Evolutionary conservation across 2,888 invertebrate genomes (phyloP).

Genomic region (Euplexia lucipara): DNA sequence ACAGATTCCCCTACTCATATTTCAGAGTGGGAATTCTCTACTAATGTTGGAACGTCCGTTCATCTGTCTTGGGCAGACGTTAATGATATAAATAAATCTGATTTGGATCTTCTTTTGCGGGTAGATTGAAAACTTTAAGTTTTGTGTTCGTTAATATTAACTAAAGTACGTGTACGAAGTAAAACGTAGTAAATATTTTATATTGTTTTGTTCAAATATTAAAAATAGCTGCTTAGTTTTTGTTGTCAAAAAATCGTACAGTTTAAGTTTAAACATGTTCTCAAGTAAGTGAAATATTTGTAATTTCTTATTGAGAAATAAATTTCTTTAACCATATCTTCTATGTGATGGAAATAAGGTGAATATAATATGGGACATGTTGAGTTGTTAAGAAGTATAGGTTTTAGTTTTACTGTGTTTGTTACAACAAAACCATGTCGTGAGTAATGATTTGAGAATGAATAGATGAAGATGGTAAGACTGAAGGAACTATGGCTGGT

Average conservation of each 20-base stretch:
- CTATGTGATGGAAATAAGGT: slow-evolving; percentile 40
- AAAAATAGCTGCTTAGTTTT: too few relatives aligned
- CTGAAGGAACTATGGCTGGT: neutral
- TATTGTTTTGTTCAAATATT: too few relatives aligned
- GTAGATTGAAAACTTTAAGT: too few relatives aligned
- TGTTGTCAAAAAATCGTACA: too few relatives aligned
- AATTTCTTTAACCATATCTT: too few relatives aligned
- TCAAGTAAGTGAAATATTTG: too few relatives aligned
- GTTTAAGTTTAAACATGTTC: too few relatives aligned
- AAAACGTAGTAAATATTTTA: too few relatives aligned
- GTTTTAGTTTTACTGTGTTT: neutral
- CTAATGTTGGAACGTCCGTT: slow-evolving; percentile 16
- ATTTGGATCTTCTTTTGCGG: slow-evolving; percentile 40
- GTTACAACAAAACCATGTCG: neutral
- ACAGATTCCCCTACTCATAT: slow-evolving; percentile 41
- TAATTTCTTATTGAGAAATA: too few relatives aligned
- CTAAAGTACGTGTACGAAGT: too few relatives aligned
- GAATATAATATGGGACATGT: slow-evolving; percentile 8
- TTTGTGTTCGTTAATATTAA: too few relatives aligned
- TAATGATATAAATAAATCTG: slow-evolving; percentile 53
- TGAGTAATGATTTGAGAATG: neutral
- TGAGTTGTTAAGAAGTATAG: slow-evolving; percentile 1
- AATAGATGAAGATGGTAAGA: too few relatives aligned
- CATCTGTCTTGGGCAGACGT: slow-evolving; percentile 45
- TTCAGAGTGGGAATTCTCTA: slow-evolving; percentile 33